Evolutionary conservation across 2,797 vertebrate species (phyloP).

Genomic region (Okamejei kenojei): DNA sequence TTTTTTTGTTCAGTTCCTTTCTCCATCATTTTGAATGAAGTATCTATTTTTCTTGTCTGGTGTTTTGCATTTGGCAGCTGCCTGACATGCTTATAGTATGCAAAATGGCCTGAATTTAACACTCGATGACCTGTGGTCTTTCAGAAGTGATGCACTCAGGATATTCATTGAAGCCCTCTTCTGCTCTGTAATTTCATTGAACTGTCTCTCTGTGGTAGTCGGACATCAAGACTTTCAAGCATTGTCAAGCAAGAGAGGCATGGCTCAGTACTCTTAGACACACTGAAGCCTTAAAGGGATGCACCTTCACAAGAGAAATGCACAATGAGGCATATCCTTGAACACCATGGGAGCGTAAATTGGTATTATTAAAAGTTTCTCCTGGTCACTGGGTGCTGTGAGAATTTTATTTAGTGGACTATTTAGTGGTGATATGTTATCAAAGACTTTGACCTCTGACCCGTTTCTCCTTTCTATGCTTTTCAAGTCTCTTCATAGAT

Average conservation of each 20-base stretch:
- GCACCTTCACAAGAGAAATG: background rate
- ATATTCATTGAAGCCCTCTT: background rate
- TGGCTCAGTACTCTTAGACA: background rate
- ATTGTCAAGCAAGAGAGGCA: background rate
- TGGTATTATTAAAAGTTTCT: slow-evolving; percentile 8
- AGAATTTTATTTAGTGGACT: background rate
- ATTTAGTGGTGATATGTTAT: background rate
- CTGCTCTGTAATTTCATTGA: background rate
- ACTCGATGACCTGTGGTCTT: background rate
- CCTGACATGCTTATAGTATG: background rate
- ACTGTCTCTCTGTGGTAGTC: background rate
- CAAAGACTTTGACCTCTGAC: background rate
- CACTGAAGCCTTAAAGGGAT: background rate
- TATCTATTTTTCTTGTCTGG: background rate
- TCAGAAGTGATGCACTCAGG: background rate
- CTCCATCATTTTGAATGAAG: background rate
- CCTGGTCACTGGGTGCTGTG: background rate
- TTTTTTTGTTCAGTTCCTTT: background rate
- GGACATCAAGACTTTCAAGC: background rate
- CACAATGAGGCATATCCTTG: background rate
- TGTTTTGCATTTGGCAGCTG: background rate
- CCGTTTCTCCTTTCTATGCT: background rate
- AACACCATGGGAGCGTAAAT: background rate
- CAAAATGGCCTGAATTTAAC: background rate
- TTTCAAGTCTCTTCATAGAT: slow-evolving; percentile 5